Percentiles rank a stretch among this genome's conserved stretches.
Conservation (phyloP, 1,140 invertebrate species). For the Brachionus rubens region DNA sequence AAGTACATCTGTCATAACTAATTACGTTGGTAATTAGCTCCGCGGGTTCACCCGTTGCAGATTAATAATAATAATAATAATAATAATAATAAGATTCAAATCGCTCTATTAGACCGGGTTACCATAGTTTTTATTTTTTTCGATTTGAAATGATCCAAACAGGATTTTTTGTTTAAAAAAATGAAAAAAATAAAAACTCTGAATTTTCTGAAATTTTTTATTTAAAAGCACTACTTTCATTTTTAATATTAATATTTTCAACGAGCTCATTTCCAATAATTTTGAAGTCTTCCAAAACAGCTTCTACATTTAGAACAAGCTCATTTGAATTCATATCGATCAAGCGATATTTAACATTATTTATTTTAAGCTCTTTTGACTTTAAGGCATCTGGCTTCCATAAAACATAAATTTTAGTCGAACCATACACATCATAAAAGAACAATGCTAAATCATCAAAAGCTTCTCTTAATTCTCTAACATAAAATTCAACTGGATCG, state of each 20-base stretch:
- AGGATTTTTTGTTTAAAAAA: background rate
- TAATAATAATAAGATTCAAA: too few relatives aligned
- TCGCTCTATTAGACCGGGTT: too few relatives aligned
- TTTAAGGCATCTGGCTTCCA: slow-evolving; percentile 71
- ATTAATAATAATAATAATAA: too few relatives aligned
- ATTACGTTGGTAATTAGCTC: too few relatives aligned
- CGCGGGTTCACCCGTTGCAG: too few relatives aligned
- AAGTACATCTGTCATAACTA: too few relatives aligned
- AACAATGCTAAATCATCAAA: slow-evolving; percentile 78
- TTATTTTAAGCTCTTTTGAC: slow-evolving; percentile 70
- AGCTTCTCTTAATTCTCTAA: slow-evolving; percentile 71
- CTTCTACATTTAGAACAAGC: slow-evolving; percentile 66
- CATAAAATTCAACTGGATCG: slow-evolving; percentile 70
- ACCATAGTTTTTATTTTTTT: too few relatives aligned
- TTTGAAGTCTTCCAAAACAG: slow-evolving; percentile 72
- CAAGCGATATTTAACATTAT: slow-evolving; percentile 47
- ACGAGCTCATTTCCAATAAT: slow-evolving; percentile 68
- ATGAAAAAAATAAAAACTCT: background rate
- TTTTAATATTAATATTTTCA: slow-evolving; percentile 49
- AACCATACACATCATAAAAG: slow-evolving; percentile 81
- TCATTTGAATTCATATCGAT: slow-evolving; percentile 56
- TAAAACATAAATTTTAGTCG: slow-evolving; percentile 73
- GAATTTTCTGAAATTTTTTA: slow-evolving; percentile 42
- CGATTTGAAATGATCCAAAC: background rate
- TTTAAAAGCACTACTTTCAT: slow-evolving; percentile 46